Evolutionary conservation across 2,113 vertebrate genomes (phyloP), one percentile per base, ranked within the genome.

Genomic region (Halcyon malimbica): DNA sequence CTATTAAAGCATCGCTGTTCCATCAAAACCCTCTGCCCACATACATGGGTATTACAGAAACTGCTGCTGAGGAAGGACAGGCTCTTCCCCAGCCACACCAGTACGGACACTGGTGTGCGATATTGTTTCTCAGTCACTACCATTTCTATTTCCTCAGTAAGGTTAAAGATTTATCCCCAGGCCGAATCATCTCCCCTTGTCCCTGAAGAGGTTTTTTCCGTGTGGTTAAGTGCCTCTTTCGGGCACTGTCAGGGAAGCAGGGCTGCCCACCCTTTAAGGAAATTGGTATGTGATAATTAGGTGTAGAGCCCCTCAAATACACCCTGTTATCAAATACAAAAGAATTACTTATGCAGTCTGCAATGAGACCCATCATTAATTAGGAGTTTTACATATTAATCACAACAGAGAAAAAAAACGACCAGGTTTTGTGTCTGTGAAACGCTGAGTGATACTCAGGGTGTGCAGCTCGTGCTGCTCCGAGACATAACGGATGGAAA

Each of bases 321-420:
- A 85, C 67, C 57, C 84, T 96, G 85, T 90, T 94, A 93, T 88
- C 79, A 94, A 75, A 94, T 93, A 90, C 90, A 96, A 93, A 84
- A 51, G 92, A 77, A 96, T 90, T 93, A 96, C 77, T 94, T 94
- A 92, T 84, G 90, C 94, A 93, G 94, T 94, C 96, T 90, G 88
- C 79, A 81, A 60, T 70, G 69, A 95, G 83, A 93, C 90, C 88
- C 80, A 18, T 56, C 88, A 90, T 89, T 96, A 96, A 96, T 96
- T 96, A 93, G 83, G 85, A 92, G 88, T 81, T 94, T 94, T 97
- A 76, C 94, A 89, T 96, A 92, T 78, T 95, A 96, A 94, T 92
- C 9, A 2, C 88, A 96, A 75, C 76, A 78, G 29, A 17, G 37
- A 83, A 35, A 21, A 42, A 60, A 12, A 53, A 48, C 1, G 4